These are phyloP conservation scores for Penaeus japonicus DNA, from an alignment of 1,140 invertebrate genomes.

Conservation along the genomic window DNA sequence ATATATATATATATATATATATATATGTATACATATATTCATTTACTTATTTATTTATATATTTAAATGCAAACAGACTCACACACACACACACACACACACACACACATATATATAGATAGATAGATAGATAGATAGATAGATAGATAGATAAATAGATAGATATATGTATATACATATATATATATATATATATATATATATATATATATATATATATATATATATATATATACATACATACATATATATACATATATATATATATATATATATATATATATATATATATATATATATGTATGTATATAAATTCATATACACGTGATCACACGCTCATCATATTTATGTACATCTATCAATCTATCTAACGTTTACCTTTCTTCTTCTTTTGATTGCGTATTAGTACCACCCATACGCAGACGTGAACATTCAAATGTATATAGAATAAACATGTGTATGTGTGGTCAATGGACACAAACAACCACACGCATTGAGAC, in stretches of 20 bases:
- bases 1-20: neutral
- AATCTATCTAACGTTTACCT: too few relatives aligned
- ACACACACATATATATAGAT: neutral
- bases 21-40: neutral
- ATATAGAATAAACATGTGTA: too few relatives aligned
- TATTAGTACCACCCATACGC: too few relatives aligned
- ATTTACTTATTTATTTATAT: neutral
- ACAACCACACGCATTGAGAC: too few relatives aligned
- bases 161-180: too few relatives aligned
- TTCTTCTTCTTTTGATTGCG: too few relatives aligned
- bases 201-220: neutral
- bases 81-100: neutral
- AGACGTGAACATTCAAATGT: too few relatives aligned
- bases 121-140: neutral
- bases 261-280: neutral
- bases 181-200: neutral
- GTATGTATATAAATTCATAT: neutral
- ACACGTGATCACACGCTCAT: too few relatives aligned
- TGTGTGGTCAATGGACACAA: too few relatives aligned
- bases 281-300: neutral
- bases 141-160: neutral
- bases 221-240: neutral
- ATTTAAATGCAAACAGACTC: too few relatives aligned
- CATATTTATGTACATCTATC: too few relatives aligned
- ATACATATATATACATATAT: neutral